phyloP scores from a whole-genome alignment of 2,113 vertebrate species.

The Rallus limicola region DNA sequence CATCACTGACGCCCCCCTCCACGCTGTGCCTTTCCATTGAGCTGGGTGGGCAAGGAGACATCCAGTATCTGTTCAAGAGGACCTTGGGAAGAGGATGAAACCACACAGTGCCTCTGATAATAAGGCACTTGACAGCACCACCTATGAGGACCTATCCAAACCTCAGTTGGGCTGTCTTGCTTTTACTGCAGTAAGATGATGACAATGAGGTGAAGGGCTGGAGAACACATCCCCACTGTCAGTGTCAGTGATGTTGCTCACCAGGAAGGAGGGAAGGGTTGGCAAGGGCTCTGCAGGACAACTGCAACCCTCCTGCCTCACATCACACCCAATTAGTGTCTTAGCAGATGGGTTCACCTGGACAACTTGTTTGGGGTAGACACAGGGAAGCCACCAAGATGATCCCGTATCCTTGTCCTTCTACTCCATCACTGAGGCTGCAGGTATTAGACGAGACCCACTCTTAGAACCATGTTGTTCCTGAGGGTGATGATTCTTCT shows the following conservation, averaged over 20 bases:
- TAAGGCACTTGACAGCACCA: neutral
- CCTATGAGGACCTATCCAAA: neutral
- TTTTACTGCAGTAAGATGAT: neutral
- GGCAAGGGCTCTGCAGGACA: neutral
- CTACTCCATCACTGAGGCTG: neutral
- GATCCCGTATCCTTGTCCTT: neutral
- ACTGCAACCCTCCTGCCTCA: neutral
- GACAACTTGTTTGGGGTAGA: neutral
- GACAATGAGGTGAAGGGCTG: neutral
- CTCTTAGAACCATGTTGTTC: neutral
- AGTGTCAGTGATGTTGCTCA: too few relatives aligned
- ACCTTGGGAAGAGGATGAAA: neutral
- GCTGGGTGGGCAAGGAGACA: neutral
- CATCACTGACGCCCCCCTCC: neutral
- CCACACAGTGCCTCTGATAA: neutral
- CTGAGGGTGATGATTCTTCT: fast-evolving
- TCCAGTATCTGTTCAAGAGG: neutral
- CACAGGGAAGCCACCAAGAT: neutral
- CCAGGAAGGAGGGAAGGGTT: neutral
- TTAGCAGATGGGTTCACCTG: neutral
- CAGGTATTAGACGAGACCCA: neutral
- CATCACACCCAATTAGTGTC: neutral
- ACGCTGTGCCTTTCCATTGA: neutral
- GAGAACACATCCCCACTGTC: neutral
- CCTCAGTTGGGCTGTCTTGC: neutral